Base-by-base conservation (phyloP, 1,140 invertebrate genomes). In the Atta cephalotes region DNA sequence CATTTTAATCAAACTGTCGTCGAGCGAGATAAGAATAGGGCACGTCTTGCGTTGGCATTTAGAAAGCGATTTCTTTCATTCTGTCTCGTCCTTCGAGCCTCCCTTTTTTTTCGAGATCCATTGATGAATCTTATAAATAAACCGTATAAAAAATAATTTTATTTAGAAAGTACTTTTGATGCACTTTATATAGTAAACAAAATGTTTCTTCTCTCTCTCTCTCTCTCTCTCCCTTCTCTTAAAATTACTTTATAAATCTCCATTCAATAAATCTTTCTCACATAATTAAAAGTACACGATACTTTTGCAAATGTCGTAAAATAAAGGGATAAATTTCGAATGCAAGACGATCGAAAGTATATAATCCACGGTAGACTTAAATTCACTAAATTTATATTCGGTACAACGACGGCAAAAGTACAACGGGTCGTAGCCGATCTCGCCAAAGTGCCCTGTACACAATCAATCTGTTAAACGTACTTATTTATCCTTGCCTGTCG, bases 381-480 rank as follows among this genome's bases (percentile, higher is more conserved):
- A 85, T 58, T 74, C 72, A 78, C 76, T 39, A 49, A 84, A 80
- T 90, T 88, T 91, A 91, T 91, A 90, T 91, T 87, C 66, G 85
- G 89, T 85, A 51, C 87, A 72, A 65, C 79, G 60, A 88, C 74
- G 39, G 87, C 78, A 88, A 88, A 87, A 82, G 86, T 87, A 77
- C 81, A 79, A 58, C 82, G 77, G 62, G 58, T 80, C 65, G 90
- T 81, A 72, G 85, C 77, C 76, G 81, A 78, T 56, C 86, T 89
- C 92, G 93, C 94, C 93, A 93, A 93, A 93, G 86, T 89, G 86
- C 78, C 84, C 88, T 93, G 92, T 94, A 94, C 86, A 90, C 92
- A 87, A 94, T 94, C 93, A 92, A 91, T 92, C 91, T 87, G 86
- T 76, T 91, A 92, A 92, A 92, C 85, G 87, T 87, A 90, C 89